A percentile compares a stretch with the other conserved stretches of the same genome.
Evolutionary conservation across 2,888 invertebrate genomes (phyloP).

Genomic region (Sesia apiformis): DNA sequence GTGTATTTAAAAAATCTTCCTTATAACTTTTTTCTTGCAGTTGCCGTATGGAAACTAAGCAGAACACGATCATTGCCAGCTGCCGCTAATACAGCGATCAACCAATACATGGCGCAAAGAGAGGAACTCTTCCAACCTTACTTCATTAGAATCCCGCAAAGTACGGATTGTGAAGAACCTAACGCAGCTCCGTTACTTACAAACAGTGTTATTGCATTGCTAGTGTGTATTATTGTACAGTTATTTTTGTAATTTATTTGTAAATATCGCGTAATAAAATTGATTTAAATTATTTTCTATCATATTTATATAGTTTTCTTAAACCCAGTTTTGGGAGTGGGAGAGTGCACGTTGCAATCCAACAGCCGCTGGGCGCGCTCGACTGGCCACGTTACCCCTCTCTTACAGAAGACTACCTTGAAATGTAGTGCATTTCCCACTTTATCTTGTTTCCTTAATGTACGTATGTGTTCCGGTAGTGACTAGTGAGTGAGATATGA

Average conservation of each 20-base stretch:
- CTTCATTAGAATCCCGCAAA: conserved; percentile 38
- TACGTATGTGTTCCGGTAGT: too few relatives aligned
- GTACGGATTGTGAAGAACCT: conserved; percentile 42
- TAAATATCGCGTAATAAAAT: background rate
- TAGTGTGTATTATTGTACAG: conserved; percentile 36
- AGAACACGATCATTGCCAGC: conserved; percentile 28
- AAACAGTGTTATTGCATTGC: conserved; percentile 46
- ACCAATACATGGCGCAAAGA: conserved; percentile 20
- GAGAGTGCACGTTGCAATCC: too few relatives aligned
- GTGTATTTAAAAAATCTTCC: background rate
- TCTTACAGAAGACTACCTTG: too few relatives aligned
- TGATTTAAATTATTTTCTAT: background rate
- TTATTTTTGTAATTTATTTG: background rate
- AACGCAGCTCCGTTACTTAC: conserved; percentile 36
- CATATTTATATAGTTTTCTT: background rate
- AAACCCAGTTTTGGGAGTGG: too few relatives aligned
- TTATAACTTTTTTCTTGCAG: conserved; percentile 21
- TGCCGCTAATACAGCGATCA: conserved; percentile 21
- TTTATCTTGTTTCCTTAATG: too few relatives aligned
- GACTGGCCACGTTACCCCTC: too few relatives aligned
- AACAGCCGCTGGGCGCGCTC: too few relatives aligned
- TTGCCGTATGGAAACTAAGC: conserved; percentile 56
- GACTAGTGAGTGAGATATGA: too few relatives aligned
- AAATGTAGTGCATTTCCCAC: too few relatives aligned
- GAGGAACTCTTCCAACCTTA: conserved; percentile 39